These are phyloP conservation scores for Brachionus sp. DNA, from an alignment of 1,140 invertebrate species.

Conservation along the genomic window DNA sequence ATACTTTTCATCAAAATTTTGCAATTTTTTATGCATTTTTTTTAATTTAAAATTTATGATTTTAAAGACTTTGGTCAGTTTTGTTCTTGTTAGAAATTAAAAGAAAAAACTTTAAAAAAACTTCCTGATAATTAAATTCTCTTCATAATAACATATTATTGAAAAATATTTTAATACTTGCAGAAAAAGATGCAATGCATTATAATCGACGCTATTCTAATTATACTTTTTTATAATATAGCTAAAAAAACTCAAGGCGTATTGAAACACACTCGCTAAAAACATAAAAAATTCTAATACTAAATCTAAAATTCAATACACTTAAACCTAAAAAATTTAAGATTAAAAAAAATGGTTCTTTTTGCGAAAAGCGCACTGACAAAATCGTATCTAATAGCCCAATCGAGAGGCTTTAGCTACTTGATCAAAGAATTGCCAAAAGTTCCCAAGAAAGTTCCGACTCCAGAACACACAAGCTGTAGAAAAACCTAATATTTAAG, in stretches of 20 bases:
- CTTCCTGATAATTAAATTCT: too few species aligned
- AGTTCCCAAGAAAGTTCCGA: neutral
- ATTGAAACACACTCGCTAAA: neutral
- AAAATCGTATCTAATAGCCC: neutral
- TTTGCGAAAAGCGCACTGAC: slow-evolving; percentile 35
- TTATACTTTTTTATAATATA: neutral
- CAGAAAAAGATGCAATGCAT: neutral
- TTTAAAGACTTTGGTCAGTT: too few species aligned
- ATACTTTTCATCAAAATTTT: too few species aligned
- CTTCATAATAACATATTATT: too few species aligned
- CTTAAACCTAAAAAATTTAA: slow-evolving; percentile 8
- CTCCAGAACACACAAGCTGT: slow-evolving; percentile 16
- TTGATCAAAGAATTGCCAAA: slow-evolving; percentile 42
- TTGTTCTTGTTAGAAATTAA: too few species aligned
- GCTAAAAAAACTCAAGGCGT: slow-evolving; percentile 29
- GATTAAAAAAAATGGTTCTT: slow-evolving; percentile 27
- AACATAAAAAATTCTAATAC: slow-evolving; percentile 10
- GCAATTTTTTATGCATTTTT: too few species aligned
- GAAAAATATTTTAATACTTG: neutral
- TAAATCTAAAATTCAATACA: neutral
- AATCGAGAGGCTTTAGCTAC: slow-evolving; percentile 28
- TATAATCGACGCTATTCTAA: slow-evolving; percentile 17
- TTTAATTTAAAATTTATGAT: too few species aligned
- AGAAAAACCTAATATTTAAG: neutral
- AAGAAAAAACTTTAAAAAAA: too few species aligned